phyloP scores from a whole-genome alignment of 2,888 invertebrate genomes.

The Nemotelus nigrinus region DNA sequence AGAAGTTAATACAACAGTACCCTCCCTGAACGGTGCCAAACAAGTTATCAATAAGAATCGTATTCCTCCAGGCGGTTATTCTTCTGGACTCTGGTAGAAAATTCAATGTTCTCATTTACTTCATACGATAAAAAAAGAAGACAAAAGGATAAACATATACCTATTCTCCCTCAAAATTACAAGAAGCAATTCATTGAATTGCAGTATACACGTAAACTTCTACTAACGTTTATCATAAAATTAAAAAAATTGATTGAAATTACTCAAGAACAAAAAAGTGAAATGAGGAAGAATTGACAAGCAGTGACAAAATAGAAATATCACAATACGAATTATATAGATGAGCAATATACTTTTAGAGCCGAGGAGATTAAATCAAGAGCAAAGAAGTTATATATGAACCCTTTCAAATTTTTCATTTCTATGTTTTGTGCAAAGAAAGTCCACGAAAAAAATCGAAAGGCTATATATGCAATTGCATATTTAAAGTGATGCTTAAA shows the following conservation, averaged over 20 bases:
- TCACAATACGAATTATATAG: not conserved
- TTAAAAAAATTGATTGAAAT: slow-evolving; percentile 14
- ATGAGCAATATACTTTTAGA: not conserved
- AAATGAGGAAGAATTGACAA: slow-evolving; percentile 5
- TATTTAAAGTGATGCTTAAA: not conserved
- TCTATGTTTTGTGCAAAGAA: slow-evolving; percentile 35
- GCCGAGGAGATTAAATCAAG: not conserved
- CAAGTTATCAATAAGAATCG: slow-evolving; percentile 65
- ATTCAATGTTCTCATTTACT: not conserved
- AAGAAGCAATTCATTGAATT: slow-evolving; percentile 17
- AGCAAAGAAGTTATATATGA: slow-evolving; percentile 11
- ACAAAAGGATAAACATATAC: not conserved
- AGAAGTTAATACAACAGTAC: slow-evolving; percentile 59
- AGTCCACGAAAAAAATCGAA: slow-evolving; percentile 15
- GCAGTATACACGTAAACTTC: not conserved
- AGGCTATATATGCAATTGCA: too few relatives aligned
- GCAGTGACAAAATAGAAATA: not conserved
- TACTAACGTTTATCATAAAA: slow-evolving; percentile 20
- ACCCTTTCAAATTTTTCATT: slow-evolving; percentile 21
- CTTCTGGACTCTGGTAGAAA: slow-evolving; percentile 65
- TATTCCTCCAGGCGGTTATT: slow-evolving; percentile 65
- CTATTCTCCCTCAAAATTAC: not conserved
- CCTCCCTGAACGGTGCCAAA: slow-evolving; percentile 61
- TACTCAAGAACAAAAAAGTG: not conserved
- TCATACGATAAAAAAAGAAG: slow-evolving; percentile 15